Percentiles rank a stretch among this genome's conserved stretches.
phyloP scores from a whole-genome alignment of 2,888 invertebrate genomes.

The Caenorhabditis imperialis region DNA sequence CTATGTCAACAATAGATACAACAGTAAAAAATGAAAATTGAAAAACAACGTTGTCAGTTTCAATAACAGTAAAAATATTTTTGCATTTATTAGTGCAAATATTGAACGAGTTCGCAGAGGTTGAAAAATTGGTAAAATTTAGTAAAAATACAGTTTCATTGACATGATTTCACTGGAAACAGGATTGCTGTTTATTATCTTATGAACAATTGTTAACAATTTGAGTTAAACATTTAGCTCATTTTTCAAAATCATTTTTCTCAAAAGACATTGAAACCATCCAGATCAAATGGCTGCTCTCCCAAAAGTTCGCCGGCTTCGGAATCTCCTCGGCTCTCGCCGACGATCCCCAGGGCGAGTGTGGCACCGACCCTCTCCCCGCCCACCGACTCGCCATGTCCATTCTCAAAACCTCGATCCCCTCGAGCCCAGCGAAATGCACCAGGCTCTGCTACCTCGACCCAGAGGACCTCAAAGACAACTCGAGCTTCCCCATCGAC shows the following conservation, averaged over 20 bases:
- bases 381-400: constrained; percentile 34
- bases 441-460: constrained; percentile 46
- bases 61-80: too few relatives aligned
- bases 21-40: too few relatives aligned
- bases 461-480: constrained; percentile 21
- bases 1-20: too few relatives aligned
- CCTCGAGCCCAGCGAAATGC: constrained; percentile 28
- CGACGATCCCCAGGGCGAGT: constrained; percentile 41
- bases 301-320: constrained; percentile 37
- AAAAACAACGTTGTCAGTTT: too few relatives aligned
- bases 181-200: too few relatives aligned
- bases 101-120: neutral
- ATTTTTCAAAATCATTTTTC: too few relatives aligned
- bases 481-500: constrained; percentile 47
- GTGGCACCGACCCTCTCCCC: constrained; percentile 38
- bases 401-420: constrained; percentile 11
- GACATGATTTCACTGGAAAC: too few relatives aligned
- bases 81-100: too few relatives aligned
- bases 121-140: neutral
- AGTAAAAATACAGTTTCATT: too few relatives aligned
- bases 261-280: too few relatives aligned
- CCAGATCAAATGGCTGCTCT: constrained; percentile 45
- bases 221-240: too few relatives aligned
- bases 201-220: too few relatives aligned
- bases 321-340: constrained; percentile 23